Evolutionary conservation across 2,888 invertebrate species (phyloP).

Genomic region (Lithophane semibrunnea): DNA sequence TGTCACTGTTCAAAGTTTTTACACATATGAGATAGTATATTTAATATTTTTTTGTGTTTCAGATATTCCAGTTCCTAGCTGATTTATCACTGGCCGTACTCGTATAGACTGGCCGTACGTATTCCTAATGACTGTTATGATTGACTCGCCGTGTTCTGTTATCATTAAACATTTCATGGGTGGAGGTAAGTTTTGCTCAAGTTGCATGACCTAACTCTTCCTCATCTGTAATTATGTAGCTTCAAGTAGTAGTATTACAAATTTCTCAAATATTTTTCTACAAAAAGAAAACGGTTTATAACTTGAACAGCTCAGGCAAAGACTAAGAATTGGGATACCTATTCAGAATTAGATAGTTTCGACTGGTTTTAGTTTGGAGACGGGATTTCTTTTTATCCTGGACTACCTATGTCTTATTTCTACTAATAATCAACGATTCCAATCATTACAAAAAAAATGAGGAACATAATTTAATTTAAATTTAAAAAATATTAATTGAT

Average conservation of each 20-base stretch:
- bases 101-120: slow-evolving; percentile 64
- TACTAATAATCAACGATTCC: background rate
- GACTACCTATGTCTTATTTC: background rate
- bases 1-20: slow-evolving; percentile 8
- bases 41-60: slow-evolving; percentile 53
- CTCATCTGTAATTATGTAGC: background rate
- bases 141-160: slow-evolving; percentile 79
- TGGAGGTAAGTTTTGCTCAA: slow-evolving; percentile 67
- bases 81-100: slow-evolving; percentile 71
- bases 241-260: background rate
- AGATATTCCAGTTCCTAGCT: slow-evolving; percentile 76
- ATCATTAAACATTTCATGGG: slow-evolving; percentile 76
- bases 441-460: background rate
- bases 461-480: background rate
- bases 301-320: background rate
- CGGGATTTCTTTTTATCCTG: background rate
- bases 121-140: slow-evolving; percentile 70
- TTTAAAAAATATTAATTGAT: background rate
- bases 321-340: background rate
- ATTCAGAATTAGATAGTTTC: background rate
- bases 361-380: background rate
- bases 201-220: background rate
- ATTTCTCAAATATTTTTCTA: too few species aligned
- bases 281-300: background rate
- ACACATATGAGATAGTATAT: background rate